phyloP scores from a whole-genome alignment of 2,888 invertebrate genomes.

The Neoaliturus tenellus region DNA sequence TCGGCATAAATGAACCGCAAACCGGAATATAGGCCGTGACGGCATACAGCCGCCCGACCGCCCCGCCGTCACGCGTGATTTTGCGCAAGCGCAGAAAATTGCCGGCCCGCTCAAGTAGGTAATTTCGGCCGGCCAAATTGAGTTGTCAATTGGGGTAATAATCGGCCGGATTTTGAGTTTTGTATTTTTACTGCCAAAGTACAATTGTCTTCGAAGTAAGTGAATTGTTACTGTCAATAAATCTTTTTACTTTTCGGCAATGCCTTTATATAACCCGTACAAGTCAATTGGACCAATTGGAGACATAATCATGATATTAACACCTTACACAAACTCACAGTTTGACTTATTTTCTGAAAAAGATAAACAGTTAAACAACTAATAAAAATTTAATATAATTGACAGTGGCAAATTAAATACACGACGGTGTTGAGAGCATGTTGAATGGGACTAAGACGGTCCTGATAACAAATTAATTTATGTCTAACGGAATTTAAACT shows the following conservation, averaged over 20 bases:
- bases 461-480: too few relatives aligned
- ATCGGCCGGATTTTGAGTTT: neutral
- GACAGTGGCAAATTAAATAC: too few relatives aligned
- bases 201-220: neutral
- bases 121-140: neutral
- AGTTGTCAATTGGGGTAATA: neutral
- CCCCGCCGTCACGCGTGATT: neutral
- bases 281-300: too few relatives aligned
- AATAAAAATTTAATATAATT: too few relatives aligned
- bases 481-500: too few relatives aligned
- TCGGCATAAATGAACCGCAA: constrained; percentile 12
- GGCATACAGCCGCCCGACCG: neutral
- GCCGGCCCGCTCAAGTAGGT: neutral
- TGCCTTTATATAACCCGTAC: too few relatives aligned
- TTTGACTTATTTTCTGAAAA: too few relatives aligned
- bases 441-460: too few relatives aligned
- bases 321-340: too few relatives aligned
- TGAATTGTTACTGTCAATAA: neutral
- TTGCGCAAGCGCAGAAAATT: neutral
- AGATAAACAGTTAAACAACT: too few relatives aligned
- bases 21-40: constrained; percentile 19
- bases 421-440: too few relatives aligned
- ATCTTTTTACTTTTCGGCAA: neutral
- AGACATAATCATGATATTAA: too few relatives aligned
- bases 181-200: neutral